Evolutionary conservation across 2,888 invertebrate species (phyloP), one percentile per base, ranked within the genome.

Genomic region (Hyalella azteca): DNA sequence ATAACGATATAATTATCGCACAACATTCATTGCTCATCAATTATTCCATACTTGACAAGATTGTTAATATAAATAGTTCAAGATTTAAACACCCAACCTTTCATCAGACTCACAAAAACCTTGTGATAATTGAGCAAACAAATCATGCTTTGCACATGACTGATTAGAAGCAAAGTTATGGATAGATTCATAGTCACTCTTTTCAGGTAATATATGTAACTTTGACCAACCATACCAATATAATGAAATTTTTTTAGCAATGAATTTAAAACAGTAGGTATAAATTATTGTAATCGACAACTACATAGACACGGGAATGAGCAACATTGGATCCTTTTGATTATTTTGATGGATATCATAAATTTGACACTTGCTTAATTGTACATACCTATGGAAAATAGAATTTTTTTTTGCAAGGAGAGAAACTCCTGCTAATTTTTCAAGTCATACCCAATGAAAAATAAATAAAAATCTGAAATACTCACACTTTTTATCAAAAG

Each of bases 401-500:
- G 19, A 1, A 45, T 3, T 45, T 45, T 19, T 45, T 45, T 15
- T 7, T 45, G 13, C 19, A 45, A 45, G 19, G 45, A 45, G 13
- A 45, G 11, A 45, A 15, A 45, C 19, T n/a, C n/a, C n/a, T n/a
- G n/a, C n/a, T n/a, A n/a, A n/a, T n/a, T n/a, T n/a, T n/a, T n/a
- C n/a, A n/a, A n/a, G n/a, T n/a, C n/a, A n/a, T n/a, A n/a, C n/a
- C n/a, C n/a, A n/a, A 45, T 15, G 45, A 3, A 45, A 45, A 45
- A 1, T 45, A 15, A 45, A 45, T 54, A 26, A 29, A 26, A 11
- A 22, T 26, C 0, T 7, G 19, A 66, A 66, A n/a, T n/a, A n/a
- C 66, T 66, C 66, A 66, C 66, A 66, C 66, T 66, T 66, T n/a
- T 66, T 32, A n/a, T 66, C 29, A 15, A 66, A 66, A 11, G 66